A percentile compares a stretch with the other conserved stretches of the same genome.
Evolutionary conservation across 1,140 invertebrate genomes (phyloP).

Genomic region (Lucilia cuprina): DNA sequence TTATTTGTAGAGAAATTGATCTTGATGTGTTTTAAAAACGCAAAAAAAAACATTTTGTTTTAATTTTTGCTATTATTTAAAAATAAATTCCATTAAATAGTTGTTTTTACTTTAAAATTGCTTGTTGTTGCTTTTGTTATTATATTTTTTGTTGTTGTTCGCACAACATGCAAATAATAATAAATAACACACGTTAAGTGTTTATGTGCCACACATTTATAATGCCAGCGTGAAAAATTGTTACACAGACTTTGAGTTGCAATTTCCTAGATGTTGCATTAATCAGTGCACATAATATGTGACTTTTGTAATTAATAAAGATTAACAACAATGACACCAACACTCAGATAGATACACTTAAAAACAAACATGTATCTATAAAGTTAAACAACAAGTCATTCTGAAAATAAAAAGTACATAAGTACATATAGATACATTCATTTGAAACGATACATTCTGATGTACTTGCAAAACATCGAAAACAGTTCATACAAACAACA

Average conservation of each 20-base stretch:
- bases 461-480: too few relatives aligned
- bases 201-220: constrained; percentile 35
- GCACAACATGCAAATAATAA: background rate
- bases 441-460: too few relatives aligned
- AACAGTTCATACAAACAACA: too few relatives aligned
- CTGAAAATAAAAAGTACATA: background rate
- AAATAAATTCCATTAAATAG: too few relatives aligned
- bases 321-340: constrained; percentile 37
- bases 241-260: constrained; percentile 27
- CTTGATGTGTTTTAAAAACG: too few relatives aligned
- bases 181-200: constrained; percentile 29
- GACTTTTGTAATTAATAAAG: constrained; percentile 42
- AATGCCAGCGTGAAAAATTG: constrained; percentile 35
- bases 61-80: too few relatives aligned
- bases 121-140: background rate
- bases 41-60: too few relatives aligned
- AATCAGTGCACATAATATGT: constrained; percentile 39
- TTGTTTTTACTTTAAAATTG: too few relatives aligned
- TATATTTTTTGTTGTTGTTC: background rate
- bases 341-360: background rate
- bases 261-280: constrained; percentile 35
- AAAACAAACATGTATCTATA: background rate
- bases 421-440: too few relatives aligned
- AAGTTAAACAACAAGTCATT: background rate
- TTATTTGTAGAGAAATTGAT: too few relatives aligned